A percentile compares a stretch with the other conserved stretches of the same genome.
These are phyloP conservation scores for Leucosticte australis DNA, from an alignment of 2,113 vertebrate genomes.

Conservation along the genomic window DNA sequence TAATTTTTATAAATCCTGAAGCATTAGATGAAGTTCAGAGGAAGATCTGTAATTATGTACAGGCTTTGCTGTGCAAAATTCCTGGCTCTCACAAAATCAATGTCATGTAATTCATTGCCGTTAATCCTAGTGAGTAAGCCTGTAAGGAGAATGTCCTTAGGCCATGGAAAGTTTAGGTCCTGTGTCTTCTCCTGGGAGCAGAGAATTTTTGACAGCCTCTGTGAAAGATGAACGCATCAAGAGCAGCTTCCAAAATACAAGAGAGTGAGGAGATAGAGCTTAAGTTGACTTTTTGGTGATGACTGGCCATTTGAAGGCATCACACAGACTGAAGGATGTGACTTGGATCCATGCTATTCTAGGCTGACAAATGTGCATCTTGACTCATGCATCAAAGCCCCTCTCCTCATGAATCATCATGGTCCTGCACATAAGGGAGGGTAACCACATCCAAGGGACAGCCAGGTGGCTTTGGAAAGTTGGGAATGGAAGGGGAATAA, in stretches of 20 bases:
- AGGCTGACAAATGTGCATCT: accelerated
- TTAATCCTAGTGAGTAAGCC: not conserved
- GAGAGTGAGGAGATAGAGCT: not conserved
- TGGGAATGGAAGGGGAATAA: not conserved
- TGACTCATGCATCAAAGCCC: not conserved
- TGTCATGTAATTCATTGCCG: not conserved
- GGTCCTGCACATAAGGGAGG: not conserved
- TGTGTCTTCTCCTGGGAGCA: not conserved
- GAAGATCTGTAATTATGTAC: not conserved
- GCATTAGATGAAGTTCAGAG: not conserved
- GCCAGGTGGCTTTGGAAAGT: not conserved
- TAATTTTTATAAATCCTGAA: not conserved
- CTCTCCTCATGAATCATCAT: not conserved
- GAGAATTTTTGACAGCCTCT: not conserved
- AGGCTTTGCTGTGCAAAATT: not conserved
- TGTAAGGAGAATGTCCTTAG: not conserved
- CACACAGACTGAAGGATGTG: not conserved
- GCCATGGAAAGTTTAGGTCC: not conserved
- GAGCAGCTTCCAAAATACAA: not conserved
- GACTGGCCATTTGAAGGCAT: not conserved
- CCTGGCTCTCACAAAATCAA: not conserved
- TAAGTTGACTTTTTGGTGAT: not conserved
- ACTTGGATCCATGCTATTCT: not conserved
- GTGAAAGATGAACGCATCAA: not conserved
- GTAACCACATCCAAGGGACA: not conserved